Percentiles rank a stretch among this genome's conserved stretches.
Conservation (phyloP, 2,888 invertebrate species). For the Aromia moschata region DNA sequence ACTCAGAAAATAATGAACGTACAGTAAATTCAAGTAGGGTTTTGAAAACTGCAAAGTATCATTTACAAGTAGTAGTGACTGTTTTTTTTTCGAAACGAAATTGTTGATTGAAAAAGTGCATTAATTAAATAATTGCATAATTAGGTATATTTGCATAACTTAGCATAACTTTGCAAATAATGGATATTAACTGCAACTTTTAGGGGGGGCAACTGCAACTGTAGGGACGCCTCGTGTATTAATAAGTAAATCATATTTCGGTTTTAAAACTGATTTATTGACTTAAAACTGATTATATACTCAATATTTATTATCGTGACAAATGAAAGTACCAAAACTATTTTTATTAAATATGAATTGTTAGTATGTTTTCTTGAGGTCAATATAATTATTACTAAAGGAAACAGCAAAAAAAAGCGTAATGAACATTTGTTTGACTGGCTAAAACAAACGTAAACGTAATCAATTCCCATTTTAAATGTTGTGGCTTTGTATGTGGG, state of each 20-base stretch:
- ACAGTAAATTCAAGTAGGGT: not conserved
- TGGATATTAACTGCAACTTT: not conserved
- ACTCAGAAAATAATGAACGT: not conserved
- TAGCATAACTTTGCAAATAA: not conserved
- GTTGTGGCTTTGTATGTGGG: not conserved
- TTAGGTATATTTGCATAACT: not conserved
- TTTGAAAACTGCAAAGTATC: not conserved
- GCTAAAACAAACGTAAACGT: not conserved
- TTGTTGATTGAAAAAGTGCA: not conserved
- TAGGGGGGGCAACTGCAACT: too few species aligned
- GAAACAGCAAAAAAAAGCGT: not conserved
- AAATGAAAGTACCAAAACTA: too few species aligned
- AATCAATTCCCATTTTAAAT: not conserved
- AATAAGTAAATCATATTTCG: too few species aligned
- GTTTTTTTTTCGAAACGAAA: not conserved
- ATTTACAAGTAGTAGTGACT: not conserved
- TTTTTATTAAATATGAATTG: too few species aligned
- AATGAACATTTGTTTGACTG: not conserved
- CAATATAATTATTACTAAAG: too few species aligned
- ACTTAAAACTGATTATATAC: too few species aligned
- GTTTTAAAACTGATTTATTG: too few species aligned
- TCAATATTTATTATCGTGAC: too few species aligned
- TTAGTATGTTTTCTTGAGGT: too few species aligned
- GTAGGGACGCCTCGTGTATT: too few species aligned
- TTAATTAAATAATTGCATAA: not conserved